Conservation (phyloP, 2,888 invertebrate genomes). For the Terebella lapidaria region DNA sequence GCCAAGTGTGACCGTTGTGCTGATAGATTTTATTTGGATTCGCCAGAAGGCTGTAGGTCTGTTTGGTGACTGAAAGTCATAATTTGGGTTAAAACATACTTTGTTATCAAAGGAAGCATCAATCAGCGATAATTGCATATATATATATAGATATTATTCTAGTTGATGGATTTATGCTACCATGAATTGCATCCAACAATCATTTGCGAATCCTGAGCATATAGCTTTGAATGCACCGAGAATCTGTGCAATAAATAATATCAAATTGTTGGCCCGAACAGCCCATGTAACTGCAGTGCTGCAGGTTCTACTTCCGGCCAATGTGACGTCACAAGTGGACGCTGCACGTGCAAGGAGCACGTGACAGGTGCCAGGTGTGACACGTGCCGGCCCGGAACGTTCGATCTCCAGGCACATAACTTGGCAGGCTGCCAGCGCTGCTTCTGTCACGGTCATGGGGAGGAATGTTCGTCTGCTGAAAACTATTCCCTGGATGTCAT, state of each 20-base stretch:
- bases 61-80: neutral
- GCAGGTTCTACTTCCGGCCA: constrained; percentile 18
- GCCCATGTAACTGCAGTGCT: constrained; percentile 27
- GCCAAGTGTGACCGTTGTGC: constrained; percentile 50
- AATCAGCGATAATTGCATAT: too few relatives aligned
- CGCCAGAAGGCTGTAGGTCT: constrained; percentile 78
- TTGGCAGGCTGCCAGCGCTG: constrained; percentile 65
- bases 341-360: constrained; percentile 31
- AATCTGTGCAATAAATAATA: too few relatives aligned
- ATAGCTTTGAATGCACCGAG: too few relatives aligned
- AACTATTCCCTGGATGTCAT: neutral
- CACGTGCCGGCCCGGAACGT: constrained; percentile 24
- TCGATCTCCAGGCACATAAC: constrained; percentile 64
- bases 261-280: too few relatives aligned
- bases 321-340: constrained; percentile 26
- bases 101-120: too few relatives aligned
- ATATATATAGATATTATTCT: too few relatives aligned
- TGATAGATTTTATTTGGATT: constrained; percentile 54
- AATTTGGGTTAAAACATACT: too few relatives aligned
- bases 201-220: too few relatives aligned
- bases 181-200: too few relatives aligned
- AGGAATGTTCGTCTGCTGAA: constrained; percentile 25
- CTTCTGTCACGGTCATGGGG: constrained; percentile 31
- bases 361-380: constrained; percentile 31
- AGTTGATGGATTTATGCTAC: too few relatives aligned